Evolutionary conservation across 1,140 invertebrate genomes (phyloP).

Genomic region (Aradophagus sp.): DNA sequence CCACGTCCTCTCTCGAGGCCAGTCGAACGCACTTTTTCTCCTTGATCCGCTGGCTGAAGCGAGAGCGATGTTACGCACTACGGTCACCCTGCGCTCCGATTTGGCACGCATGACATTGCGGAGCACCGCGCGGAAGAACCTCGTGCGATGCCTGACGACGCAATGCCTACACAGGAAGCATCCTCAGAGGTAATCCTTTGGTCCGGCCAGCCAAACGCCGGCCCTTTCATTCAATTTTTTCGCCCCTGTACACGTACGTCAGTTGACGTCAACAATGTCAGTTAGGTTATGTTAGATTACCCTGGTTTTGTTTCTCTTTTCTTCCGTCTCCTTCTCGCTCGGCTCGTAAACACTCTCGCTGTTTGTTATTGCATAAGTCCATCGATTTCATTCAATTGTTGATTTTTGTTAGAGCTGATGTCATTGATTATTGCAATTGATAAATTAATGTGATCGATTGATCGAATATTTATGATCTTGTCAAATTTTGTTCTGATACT

Average conservation of each 20-base stretch:
- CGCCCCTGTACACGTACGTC: no score
- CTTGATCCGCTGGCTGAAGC: neutral
- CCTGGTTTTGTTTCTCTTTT: constrained; percentile 2
- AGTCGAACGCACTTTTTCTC: no score
- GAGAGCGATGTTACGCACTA: constrained; percentile 60
- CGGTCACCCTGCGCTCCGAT: constrained; percentile 78
- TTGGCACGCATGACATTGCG: constrained; percentile 77
- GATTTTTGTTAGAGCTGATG: neutral
- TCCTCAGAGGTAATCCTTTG: constrained; percentile 75
- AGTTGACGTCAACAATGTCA: constrained; percentile 40
- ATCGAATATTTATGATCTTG: no score
- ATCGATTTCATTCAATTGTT: constrained; percentile 10
- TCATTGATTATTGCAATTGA: no score
- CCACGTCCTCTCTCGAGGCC: no score
- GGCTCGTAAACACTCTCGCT: constrained; percentile 11
- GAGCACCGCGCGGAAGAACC: constrained; percentile 76
- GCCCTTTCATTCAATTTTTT: no score
- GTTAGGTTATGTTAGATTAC: constrained; percentile 27
- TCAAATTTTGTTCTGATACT: no score
- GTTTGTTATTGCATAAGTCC: constrained; percentile 23
- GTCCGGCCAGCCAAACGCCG: constrained; percentile 24
- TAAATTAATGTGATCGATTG: no score
- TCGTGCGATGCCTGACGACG: constrained; percentile 77
- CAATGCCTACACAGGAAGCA: constrained; percentile 79
- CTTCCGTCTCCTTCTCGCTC: constrained; percentile 1